phyloP scores from a whole-genome alignment of 2,888 invertebrate species.

The Drepanosiphum platanoidis region DNA sequence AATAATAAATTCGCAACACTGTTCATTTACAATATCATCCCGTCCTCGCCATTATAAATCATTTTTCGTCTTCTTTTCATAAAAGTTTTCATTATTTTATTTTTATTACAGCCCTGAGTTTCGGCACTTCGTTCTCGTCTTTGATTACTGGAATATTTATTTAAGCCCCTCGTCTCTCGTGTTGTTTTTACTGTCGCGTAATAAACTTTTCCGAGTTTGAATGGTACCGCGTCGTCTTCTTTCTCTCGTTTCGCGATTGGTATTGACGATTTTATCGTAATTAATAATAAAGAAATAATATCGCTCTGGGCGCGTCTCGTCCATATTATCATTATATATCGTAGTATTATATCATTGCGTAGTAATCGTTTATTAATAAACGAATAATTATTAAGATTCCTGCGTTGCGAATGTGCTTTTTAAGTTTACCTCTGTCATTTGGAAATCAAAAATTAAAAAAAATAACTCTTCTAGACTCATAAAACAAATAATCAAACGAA shows the following conservation, averaged over 20 bases:
- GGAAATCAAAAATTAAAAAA: no score
- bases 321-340: no score
- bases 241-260: slow-evolving; percentile 6
- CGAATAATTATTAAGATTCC: no score
- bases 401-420: no score
- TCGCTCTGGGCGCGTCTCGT: no score
- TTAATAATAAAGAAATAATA: slow-evolving; percentile 25
- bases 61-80: neutral
- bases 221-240: neutral
- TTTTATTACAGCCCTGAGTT: slow-evolving; percentile 4
- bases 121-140: slow-evolving; percentile 12
- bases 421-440: no score
- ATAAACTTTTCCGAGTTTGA: slow-evolving; percentile 47
- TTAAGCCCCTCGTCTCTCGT: slow-evolving; percentile 13
- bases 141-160: slow-evolving; percentile 45
- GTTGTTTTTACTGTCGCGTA: slow-evolving; percentile 20
- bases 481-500: no score
- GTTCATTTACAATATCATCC: slow-evolving; percentile 43
- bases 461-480: no score
- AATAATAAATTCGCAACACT: neutral
- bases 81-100: slow-evolving; percentile 28
- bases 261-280: slow-evolving; percentile 33
- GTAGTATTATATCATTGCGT: no score
- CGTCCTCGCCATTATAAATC: neutral
- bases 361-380: no score